Conservation (phyloP, 2,888 invertebrate species). For the Achlya flavicornis region DNA sequence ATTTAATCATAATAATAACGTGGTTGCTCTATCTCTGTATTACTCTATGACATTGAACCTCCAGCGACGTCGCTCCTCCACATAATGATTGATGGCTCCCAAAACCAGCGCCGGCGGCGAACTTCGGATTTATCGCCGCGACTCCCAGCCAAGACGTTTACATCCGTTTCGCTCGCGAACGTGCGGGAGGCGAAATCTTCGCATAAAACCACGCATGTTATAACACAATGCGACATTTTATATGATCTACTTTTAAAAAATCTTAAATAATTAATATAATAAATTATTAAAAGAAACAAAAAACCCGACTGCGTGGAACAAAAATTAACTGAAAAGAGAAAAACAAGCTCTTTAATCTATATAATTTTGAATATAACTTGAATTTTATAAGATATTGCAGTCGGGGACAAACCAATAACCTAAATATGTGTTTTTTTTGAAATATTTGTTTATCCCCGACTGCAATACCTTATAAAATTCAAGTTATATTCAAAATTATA, state of each 20-base stretch:
- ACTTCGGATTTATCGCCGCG: conserved; percentile 73
- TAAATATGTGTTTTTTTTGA: too few species aligned
- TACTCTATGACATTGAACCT: conserved; percentile 52
- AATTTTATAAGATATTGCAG: too few species aligned
- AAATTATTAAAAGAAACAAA: too few species aligned
- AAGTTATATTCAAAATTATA: too few species aligned
- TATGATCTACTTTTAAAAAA: not conserved
- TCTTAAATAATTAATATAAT: not conserved
- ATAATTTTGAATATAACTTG: too few species aligned
- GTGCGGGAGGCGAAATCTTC: conserved; percentile 30
- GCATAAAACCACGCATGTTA: conserved; percentile 27
- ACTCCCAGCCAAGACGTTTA: conserved; percentile 65
- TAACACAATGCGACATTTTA: conserved; percentile 21
- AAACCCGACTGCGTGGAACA: too few species aligned
- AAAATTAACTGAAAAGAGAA: too few species aligned
- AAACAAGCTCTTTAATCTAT: too few species aligned
- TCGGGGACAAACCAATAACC: too few species aligned
- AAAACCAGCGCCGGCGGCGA: conserved; percentile 79
- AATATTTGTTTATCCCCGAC: too few species aligned
- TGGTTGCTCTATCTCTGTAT: not conserved
- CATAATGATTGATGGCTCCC: conserved; percentile 78
- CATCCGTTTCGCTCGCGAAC: conserved; percentile 59
- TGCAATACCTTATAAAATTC: too few species aligned
- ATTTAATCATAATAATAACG: not conserved
- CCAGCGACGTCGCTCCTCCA: conserved; percentile 65